A percentile compares a stretch with the other conserved stretches of the same genome.
phyloP scores from a whole-genome alignment of 2,888 invertebrate species.

The Pterostichus niger region DNA sequence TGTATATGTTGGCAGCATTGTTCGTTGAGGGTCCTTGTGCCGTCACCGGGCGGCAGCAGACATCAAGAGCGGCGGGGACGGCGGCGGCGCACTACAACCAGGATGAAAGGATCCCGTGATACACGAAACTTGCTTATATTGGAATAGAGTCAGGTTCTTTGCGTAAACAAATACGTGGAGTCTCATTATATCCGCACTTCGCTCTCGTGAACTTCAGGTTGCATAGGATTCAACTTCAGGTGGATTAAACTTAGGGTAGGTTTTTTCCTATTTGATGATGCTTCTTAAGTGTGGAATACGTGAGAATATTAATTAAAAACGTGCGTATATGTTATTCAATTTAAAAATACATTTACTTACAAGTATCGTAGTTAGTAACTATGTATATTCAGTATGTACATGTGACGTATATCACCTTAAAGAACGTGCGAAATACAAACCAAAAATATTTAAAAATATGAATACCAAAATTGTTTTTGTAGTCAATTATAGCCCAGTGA shows the following conservation, averaged over 20 bases:
- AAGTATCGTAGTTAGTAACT: too few species aligned
- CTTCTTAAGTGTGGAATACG: neutral
- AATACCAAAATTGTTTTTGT: too few species aligned
- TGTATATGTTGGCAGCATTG: constrained; percentile 61
- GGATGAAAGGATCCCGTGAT: constrained; percentile 65
- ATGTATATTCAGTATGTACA: too few species aligned
- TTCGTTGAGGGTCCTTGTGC: constrained; percentile 56
- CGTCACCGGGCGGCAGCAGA: constrained; percentile 35
- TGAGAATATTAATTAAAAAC: constrained; percentile 8
- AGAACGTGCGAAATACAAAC: too few species aligned
- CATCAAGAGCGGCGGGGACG: constrained; percentile 50
- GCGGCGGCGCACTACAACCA: neutral
- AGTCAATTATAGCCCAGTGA: too few species aligned
- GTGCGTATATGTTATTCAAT: neutral
- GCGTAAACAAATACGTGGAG: constrained; percentile 65
- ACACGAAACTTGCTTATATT: constrained; percentile 67
- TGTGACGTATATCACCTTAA: too few species aligned
- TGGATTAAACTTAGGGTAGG: constrained; percentile 6
- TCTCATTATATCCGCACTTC: constrained; percentile 60
- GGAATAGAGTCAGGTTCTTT: constrained; percentile 65
- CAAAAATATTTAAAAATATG: too few species aligned
- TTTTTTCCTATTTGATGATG: neutral
- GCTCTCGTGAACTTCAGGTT: constrained; percentile 6
- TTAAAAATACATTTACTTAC: too few species aligned
- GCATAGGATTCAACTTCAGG: constrained; percentile 22